phyloP scores from a whole-genome alignment of 2,797 vertebrate species.

The Meda fulgida region DNA sequence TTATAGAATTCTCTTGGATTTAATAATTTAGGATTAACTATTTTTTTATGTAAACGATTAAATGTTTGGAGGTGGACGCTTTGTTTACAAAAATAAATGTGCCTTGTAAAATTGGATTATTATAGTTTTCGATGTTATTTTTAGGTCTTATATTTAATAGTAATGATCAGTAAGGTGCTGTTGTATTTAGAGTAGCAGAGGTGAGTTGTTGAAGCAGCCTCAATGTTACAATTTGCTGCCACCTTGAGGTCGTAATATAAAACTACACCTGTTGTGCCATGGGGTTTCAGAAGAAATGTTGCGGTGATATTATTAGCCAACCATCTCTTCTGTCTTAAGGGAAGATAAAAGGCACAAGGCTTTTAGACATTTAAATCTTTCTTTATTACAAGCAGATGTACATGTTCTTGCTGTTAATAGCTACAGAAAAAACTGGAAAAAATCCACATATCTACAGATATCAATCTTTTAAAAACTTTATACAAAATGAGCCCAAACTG shows the following conservation, averaged over 20 bases:
- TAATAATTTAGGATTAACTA: neutral
- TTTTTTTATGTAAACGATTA: neutral
- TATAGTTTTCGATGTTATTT: neutral
- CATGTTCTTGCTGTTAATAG: conserved; percentile 73
- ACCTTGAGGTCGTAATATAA: conserved; percentile 23
- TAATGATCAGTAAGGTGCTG: neutral
- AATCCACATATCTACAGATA: conserved; percentile 75
- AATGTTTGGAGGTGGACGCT: neutral
- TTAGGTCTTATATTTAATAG: neutral
- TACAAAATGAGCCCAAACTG: conserved; percentile 80
- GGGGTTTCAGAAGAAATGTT: neutral
- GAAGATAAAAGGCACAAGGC: neutral
- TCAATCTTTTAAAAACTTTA: conserved; percentile 78
- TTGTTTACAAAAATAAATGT: too few relatives aligned
- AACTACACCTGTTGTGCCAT: conserved; percentile 21
- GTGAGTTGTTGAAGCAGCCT: neutral
- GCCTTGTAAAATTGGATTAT: too few relatives aligned
- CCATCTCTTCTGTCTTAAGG: neutral
- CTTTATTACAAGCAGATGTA: conserved; percentile 87
- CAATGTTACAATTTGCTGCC: conserved; percentile 38
- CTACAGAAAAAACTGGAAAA: conserved; percentile 81
- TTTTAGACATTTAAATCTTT: conserved; percentile 50
- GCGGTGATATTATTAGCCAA: neutral
- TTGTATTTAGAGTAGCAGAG: neutral
- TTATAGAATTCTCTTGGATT: neutral